Conservation (phyloP, 92 coral and sea anemone species). For the Virgularia gustaviana region DNA sequence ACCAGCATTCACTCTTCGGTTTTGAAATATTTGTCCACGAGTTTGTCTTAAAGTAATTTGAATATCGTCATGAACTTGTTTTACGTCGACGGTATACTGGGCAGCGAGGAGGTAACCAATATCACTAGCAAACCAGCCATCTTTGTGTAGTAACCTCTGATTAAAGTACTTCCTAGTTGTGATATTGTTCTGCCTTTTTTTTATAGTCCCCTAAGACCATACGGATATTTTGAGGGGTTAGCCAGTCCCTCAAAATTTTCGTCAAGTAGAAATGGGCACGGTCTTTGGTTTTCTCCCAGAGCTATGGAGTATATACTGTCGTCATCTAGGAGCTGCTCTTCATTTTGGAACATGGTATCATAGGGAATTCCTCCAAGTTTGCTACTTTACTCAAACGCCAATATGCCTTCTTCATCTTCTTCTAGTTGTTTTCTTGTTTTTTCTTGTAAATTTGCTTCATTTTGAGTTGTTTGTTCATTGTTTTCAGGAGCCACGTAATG, state of each 20-base stretch:
- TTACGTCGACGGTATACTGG: no score
- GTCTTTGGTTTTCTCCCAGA: not conserved
- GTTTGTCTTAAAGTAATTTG: slow-evolving; percentile 45
- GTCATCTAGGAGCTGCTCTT: not conserved
- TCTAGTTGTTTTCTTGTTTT: not conserved
- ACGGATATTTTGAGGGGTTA: slow-evolving; percentile 49
- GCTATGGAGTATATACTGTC: not conserved
- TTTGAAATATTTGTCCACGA: slow-evolving; percentile 3
- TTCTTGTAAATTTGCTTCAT: not conserved
- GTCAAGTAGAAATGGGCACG: slow-evolving; percentile 35
- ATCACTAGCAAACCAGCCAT: slow-evolving; percentile 10
- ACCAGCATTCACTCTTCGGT: slow-evolving; percentile 4
- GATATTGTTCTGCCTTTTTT: slow-evolving; percentile 34
- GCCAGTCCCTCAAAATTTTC: slow-evolving; percentile 39
- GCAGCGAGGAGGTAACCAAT: slow-evolving; percentile 2
- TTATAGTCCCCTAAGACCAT: slow-evolving; percentile 38
- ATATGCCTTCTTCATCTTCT: not conserved
- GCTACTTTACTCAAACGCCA: not conserved
- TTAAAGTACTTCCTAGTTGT: slow-evolving; percentile 47
- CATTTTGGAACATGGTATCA: not conserved
- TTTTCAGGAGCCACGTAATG: not conserved
- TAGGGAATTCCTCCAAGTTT: slow-evolving; percentile 5
- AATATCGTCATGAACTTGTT: no score
- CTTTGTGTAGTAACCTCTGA: slow-evolving; percentile 29
- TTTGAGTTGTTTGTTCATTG: not conserved